These are phyloP conservation scores for Tetramorium simillimum DNA, from an alignment of 1,140 invertebrate species.

Conservation along the genomic window DNA sequence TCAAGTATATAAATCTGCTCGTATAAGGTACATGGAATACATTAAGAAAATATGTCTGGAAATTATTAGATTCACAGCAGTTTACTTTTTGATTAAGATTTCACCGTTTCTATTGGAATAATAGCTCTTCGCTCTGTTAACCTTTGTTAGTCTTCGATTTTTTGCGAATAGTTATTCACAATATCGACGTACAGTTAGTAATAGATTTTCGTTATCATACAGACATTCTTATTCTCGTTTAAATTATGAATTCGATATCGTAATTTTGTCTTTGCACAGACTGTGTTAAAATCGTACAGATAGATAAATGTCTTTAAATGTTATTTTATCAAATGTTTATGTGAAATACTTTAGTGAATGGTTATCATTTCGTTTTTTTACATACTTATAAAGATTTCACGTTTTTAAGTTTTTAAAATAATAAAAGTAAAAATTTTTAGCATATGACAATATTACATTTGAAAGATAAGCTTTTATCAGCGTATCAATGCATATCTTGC, in stretches of 20 bases:
- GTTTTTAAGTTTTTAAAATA: too few relatives aligned
- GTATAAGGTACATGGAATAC: not conserved
- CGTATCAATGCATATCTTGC: conserved; percentile 51
- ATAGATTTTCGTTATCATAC: conserved; percentile 1
- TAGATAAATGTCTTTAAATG: not conserved
- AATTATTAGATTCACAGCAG: conserved; percentile 67
- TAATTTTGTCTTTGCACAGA: not conserved
- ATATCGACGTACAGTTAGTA: conserved; percentile 50
- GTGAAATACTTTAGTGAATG: not conserved
- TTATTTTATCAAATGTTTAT: conserved; percentile 20
- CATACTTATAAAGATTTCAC: not conserved
- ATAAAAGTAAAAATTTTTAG: not conserved
- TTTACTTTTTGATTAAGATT: conserved; percentile 79
- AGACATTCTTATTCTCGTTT: conserved; percentile 29
- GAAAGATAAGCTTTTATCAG: conserved; percentile 21
- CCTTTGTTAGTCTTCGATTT: conserved; percentile 24
- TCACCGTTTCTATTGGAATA: conserved; percentile 77
- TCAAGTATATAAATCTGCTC: not conserved
- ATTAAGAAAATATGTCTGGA: not conserved
- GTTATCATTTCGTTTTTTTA: conserved; percentile 1
- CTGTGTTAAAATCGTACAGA: not conserved
- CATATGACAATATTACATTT: not conserved
- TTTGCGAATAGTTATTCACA: conserved; percentile 52
- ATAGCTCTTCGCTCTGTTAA: conserved; percentile 46
- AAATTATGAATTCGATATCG: not conserved